A percentile compares a stretch with the other conserved stretches of the same genome.
Evolutionary conservation across 2,113 vertebrate genomes (phyloP).

Genomic region (Rhipidura dahli): DNA sequence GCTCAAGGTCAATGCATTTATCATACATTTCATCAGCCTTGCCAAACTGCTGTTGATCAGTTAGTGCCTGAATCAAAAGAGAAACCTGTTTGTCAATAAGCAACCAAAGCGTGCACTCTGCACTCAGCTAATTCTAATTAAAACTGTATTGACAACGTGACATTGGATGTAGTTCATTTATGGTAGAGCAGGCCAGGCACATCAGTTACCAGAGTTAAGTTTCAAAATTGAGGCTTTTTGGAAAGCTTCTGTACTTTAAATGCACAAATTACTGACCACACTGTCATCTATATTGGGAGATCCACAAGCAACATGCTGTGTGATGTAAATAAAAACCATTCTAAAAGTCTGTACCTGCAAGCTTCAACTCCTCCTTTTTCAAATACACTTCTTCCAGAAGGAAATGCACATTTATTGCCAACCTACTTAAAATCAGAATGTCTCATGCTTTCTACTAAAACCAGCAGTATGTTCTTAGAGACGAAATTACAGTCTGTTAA

Average conservation of each 20-base stretch:
- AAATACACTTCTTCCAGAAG: background rate
- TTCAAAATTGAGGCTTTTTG: background rate
- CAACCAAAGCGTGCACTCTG: background rate
- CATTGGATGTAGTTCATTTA: background rate
- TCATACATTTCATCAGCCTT: conserved; percentile 99
- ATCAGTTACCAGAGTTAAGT: background rate
- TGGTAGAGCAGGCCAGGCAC: background rate
- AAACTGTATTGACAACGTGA: background rate
- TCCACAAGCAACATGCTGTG: background rate
- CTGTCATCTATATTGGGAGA: background rate
- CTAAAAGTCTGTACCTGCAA: background rate
- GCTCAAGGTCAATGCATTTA: conserved; percentile 97
- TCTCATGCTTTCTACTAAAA: background rate
- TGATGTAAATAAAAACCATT: background rate
- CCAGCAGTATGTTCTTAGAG: background rate
- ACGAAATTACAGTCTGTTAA: background rate
- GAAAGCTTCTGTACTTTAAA: background rate
- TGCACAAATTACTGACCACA: background rate
- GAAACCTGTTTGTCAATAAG: background rate
- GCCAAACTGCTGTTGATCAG: conserved; percentile 98
- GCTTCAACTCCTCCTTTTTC: background rate
- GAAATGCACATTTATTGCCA: background rate
- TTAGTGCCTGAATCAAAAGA: conserved; percentile 83
- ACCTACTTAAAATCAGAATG: background rate
- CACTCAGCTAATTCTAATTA: background rate